Conservation (phyloP, 1,140 invertebrate species). For the Tetramorium simillimum region DNA sequence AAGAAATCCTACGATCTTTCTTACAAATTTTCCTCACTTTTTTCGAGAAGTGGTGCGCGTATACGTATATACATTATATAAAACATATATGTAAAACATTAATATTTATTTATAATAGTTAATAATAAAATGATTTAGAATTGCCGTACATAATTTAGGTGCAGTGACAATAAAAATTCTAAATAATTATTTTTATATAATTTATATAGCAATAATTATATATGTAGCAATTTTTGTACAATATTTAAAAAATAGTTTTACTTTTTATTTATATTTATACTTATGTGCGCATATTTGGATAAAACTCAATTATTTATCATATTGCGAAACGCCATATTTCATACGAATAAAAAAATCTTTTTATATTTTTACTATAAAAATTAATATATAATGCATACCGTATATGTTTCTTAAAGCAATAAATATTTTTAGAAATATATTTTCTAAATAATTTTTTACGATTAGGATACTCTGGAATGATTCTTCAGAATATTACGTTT, state of each 20-base stretch:
- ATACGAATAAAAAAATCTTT: not conserved
- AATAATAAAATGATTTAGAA: not conserved
- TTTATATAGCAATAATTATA: not conserved
- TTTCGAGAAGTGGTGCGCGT: constrained; percentile 13
- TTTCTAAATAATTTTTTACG: not conserved
- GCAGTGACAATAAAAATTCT: not conserved
- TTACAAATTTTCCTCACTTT: not conserved
- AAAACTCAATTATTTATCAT: not conserved
- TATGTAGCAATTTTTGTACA: not conserved
- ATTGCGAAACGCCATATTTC: not conserved
- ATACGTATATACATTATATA: constrained; percentile 11
- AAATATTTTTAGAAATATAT: not conserved
- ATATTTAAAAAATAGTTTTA: not conserved
- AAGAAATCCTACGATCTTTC: constrained; percentile 68
- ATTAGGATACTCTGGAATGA: not conserved
- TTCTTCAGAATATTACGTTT: not conserved
- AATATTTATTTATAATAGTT: not conserved
- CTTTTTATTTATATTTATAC: not conserved
- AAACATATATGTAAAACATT: not conserved
- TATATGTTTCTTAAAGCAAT: not conserved
- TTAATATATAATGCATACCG: not conserved
- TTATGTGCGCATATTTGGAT: not conserved
- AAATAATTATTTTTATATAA: not conserved
- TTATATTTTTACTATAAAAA: not conserved
- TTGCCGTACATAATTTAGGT: not conserved